Percentiles rank a stretch among this genome's conserved stretches.
Conservation (phyloP, 2,888 invertebrate species). For the Augiades crinisus region DNA sequence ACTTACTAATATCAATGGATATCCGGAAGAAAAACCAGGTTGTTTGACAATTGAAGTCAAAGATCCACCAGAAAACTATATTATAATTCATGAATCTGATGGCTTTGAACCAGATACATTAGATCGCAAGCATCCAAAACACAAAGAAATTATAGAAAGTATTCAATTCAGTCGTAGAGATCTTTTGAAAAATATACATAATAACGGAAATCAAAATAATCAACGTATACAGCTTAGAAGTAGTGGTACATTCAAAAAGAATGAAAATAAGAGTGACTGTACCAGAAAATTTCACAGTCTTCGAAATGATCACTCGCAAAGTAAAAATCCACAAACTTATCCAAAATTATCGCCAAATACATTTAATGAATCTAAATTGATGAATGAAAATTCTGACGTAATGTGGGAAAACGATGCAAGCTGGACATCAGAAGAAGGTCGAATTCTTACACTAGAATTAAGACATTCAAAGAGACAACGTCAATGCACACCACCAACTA, state of each 20-base stretch:
- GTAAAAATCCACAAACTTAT: constrained; percentile 69
- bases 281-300: constrained; percentile 83
- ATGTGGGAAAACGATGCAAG: constrained; percentile 57
- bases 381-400: constrained; percentile 52
- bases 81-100: constrained; percentile 89
- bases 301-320: constrained; percentile 87
- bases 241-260: constrained; percentile 86
- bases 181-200: constrained; percentile 54
- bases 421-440: constrained; percentile 80
- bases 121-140: constrained; percentile 86
- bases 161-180: constrained; percentile 60
- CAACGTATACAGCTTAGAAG: constrained; percentile 84
- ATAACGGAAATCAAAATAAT: constrained; percentile 42
- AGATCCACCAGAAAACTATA: constrained; percentile 89
- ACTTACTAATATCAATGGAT: constrained; percentile 75
- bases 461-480: constrained; percentile 88
- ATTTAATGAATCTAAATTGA: constrained; percentile 54
- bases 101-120: constrained; percentile 93
- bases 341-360: constrained; percentile 55
- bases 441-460: constrained; percentile 86
- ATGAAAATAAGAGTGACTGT: constrained; percentile 54
- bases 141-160: constrained; percentile 53
- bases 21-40: constrained; percentile 84
- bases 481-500: constrained; percentile 76
- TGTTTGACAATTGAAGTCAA: constrained; percentile 92